A percentile compares a stretch with the other conserved stretches of the same genome.
Evolutionary conservation across 2,888 invertebrate species (phyloP).

Genomic region (Mesorhabditis sp.): DNA sequence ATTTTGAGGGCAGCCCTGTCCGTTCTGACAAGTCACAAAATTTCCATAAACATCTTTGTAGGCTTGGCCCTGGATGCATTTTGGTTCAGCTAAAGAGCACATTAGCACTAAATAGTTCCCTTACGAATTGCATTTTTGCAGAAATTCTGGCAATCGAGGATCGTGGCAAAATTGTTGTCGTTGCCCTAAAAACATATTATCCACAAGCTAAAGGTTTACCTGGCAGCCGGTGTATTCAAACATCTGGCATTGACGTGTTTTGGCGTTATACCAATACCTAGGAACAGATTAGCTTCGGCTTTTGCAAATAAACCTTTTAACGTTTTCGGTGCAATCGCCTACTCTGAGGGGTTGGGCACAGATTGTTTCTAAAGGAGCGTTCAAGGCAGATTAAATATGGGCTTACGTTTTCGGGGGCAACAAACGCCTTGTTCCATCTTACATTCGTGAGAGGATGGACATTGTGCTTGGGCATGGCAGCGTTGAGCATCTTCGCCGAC

Average conservation of each 20-base stretch:
- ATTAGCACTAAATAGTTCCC: conserved; percentile 7
- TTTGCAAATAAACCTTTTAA: conserved; percentile 18
- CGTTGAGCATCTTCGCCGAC: conserved; percentile 41
- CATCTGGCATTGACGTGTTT: conserved; percentile 44
- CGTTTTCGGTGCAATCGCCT: conserved; percentile 44
- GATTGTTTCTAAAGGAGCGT: conserved; percentile 37
- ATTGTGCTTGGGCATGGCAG: conserved; percentile 40
- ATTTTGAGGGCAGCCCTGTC: conserved; percentile 43
- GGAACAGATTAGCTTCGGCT: background rate
- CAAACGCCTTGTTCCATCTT: conserved; percentile 46
- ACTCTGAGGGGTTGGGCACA: conserved; percentile 45
- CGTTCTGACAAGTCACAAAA: conserved; percentile 37
- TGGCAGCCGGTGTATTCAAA: conserved; percentile 41
- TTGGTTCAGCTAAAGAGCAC: conserved; percentile 35
- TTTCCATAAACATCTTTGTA: conserved; percentile 42
- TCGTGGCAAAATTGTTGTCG: conserved; percentile 47
- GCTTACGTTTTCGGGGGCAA: conserved; percentile 45
- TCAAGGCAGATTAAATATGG: background rate
- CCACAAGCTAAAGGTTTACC: background rate
- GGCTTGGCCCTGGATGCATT: conserved; percentile 45
- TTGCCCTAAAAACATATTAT: conserved; percentile 36
- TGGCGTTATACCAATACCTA: conserved; percentile 41
- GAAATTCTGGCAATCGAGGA: conserved; percentile 43
- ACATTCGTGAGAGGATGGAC: conserved; percentile 46
- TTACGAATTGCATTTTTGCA: conserved; percentile 45